These are phyloP conservation scores for Orchestia grillus DNA, from an alignment of 1,140 invertebrate species.

Conservation along the genomic window DNA sequence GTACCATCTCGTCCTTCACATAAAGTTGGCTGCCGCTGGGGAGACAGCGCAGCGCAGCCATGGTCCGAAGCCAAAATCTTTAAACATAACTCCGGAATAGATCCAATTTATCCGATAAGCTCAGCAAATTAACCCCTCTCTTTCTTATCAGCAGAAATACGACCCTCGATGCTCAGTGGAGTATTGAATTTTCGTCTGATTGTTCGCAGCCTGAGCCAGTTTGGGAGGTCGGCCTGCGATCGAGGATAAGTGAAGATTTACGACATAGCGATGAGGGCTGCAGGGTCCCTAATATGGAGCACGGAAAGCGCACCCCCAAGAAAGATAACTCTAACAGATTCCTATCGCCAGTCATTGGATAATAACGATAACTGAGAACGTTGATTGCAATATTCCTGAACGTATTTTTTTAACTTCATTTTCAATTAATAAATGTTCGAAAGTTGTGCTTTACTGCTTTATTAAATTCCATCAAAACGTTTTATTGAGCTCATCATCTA, in stretches of 20 bases:
- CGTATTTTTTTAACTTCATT: too few species aligned
- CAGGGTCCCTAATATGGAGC: neutral
- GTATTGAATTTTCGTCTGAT: slow-evolving; percentile 43
- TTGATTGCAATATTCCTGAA: too few species aligned
- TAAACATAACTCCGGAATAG: slow-evolving; percentile 36
- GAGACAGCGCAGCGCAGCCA: neutral
- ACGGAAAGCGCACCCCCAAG: neutral
- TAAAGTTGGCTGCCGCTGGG: neutral
- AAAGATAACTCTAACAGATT: neutral
- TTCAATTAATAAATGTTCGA: too few species aligned
- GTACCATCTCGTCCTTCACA: neutral
- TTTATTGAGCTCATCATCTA: too few species aligned
- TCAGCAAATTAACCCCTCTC: slow-evolving; percentile 39
- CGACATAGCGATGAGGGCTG: slow-evolving; percentile 49
- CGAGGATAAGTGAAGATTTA: neutral
- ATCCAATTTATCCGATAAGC: slow-evolving; percentile 54
- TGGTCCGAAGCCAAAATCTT: neutral
- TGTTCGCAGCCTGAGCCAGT: slow-evolving; percentile 39
- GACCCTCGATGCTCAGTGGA: neutral
- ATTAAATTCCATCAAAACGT: too few species aligned
- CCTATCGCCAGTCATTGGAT: neutral
- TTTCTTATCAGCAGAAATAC: slow-evolving; percentile 54
- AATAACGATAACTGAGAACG: neutral
- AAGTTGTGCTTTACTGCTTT: too few species aligned
- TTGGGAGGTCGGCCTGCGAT: slow-evolving; percentile 37